Base-by-base conservation (phyloP, 1,140 invertebrate genomes). In the Trichonephila clavipes region DNA sequence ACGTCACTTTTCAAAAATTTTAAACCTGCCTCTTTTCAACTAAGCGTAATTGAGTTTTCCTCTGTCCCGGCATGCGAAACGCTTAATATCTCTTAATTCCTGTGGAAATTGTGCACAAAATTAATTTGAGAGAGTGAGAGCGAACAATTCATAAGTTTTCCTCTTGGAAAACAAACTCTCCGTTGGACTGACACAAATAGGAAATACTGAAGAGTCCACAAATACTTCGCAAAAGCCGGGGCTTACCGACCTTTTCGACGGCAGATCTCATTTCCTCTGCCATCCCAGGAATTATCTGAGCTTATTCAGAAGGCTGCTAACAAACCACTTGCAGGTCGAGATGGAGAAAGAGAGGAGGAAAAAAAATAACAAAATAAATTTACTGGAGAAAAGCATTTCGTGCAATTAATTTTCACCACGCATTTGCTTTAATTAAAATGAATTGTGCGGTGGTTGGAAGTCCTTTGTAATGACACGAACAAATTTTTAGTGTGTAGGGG, bases 371-470 rank as follows among this genome's bases (percentile, higher is more conserved):
- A 40, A 77, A 77, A 77, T 28, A 77, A 77, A 77, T 77, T 77
- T 77, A 18, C 72, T 40, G 24, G 72, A 40, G 28, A 24, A 34
- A 77, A 77, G 72, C 72, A 77, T 77, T 28, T 77, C 28, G 28
- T 77, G 72, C 28, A 77, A 77, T 77, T 77, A 77, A 77, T 77
- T 77, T 77, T 77, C 28, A 28, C 72, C 24, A 77, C 72, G 72
- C 72, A 28, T 28, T 77, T 77, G 72, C 18, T 77, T 77, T 40
- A 77, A 77, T 77, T 77, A 77, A 77, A 77, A 77, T 40, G 72
- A 77, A 77, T 77, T 77, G 72, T 77, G 72, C 28, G 18, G 34
- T 77, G 28, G 72, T 77, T 77, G 72, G 16, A 28, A 28, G 72
- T 18, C 14, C 72, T 77, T 18, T 77, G 16, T 40, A 40, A 34